Conservation (phyloP, 2,888 invertebrate species). For the Cactoblastis cactorum region DNA sequence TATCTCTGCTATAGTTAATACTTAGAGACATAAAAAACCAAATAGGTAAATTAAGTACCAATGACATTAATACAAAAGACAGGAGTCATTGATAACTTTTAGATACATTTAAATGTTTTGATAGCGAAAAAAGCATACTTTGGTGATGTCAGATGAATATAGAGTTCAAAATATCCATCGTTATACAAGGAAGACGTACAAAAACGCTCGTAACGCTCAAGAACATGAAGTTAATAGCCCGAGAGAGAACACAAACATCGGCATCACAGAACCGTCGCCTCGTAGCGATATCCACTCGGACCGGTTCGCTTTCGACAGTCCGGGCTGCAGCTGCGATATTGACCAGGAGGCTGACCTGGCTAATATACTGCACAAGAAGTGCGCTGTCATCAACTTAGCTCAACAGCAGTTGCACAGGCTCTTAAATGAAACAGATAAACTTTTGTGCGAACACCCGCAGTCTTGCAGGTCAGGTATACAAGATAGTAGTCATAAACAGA, state of each 20-base stretch:
- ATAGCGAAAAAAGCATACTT: neutral
- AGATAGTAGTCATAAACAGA: no score
- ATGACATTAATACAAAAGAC: no score
- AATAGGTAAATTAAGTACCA: no score
- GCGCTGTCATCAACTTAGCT: conserved; percentile 61
- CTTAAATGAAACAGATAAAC: conserved; percentile 57
- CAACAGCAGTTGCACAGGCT: conserved; percentile 59
- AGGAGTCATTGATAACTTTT: neutral
- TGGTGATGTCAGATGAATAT: conserved; percentile 53
- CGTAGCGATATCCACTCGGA: conserved; percentile 36
- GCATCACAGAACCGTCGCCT: conserved; percentile 37
- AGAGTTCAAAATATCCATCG: conserved; percentile 57
- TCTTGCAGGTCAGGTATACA: conserved; percentile 50
- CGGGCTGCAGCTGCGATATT: conserved; percentile 51
- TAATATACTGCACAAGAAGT: conserved; percentile 64
- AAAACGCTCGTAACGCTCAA: conserved; percentile 41
- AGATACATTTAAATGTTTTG: neutral
- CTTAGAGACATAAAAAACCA: no score
- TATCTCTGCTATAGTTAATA: no score
- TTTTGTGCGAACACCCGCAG: conserved; percentile 50
- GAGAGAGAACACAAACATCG: conserved; percentile 35
- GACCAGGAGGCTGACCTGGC: conserved; percentile 57
- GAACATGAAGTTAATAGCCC: conserved; percentile 34
- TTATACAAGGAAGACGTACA: conserved; percentile 59
- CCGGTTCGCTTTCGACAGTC: conserved; percentile 18